Evolutionary conservation across 1,140 invertebrate species (phyloP), one percentile per base, ranked within the genome.

Genomic region (Trigoniulus corallinus): DNA sequence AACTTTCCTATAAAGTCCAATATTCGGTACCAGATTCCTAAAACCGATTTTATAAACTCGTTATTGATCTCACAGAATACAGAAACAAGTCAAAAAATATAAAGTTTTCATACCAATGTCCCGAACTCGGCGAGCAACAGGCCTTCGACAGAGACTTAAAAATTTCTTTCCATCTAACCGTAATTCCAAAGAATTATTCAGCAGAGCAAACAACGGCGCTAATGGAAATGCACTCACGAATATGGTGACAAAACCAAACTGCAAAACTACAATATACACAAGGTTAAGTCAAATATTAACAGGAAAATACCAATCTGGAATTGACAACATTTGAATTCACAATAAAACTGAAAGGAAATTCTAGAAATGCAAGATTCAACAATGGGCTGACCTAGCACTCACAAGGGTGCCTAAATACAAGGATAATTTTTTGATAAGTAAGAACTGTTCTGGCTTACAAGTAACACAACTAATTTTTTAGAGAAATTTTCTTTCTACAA

Each of bases 141-240:
- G 88, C 42, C 88, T 71, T 41, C 85, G 72, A 63, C 85, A 86
- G 64, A 84, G 81, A 0, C 73, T 77, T n/a, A 93, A 64, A 56
- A 92, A 75, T 66, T 92, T 92, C 56, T 80, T 77, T 1, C 86
- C 88, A 68, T 92, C 87, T 34, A 92, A 64, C 42, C 88, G 69
- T 79, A 89, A 88, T 69, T 93, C 88, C 44, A 92, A 72, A 53
- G 88, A 72, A 61, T 93, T 93, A 64, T 92, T 92, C 1, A 88
- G 64, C 18, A 91, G 67, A 2, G 87, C 64, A 70, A 89, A 91
- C 50, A 91, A 74, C 1, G 88, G 87, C 0, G 86, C 87, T 47
- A 91, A 65, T 0, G 87, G 87, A 71, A 92, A 92, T 3, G 87
- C 87, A 20, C 84, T 80, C 25, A 89, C 86, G 62, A 92, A 91